phyloP scores from a whole-genome alignment of 1,140 invertebrate species.

The Bilobella aurantiaca region DNA sequence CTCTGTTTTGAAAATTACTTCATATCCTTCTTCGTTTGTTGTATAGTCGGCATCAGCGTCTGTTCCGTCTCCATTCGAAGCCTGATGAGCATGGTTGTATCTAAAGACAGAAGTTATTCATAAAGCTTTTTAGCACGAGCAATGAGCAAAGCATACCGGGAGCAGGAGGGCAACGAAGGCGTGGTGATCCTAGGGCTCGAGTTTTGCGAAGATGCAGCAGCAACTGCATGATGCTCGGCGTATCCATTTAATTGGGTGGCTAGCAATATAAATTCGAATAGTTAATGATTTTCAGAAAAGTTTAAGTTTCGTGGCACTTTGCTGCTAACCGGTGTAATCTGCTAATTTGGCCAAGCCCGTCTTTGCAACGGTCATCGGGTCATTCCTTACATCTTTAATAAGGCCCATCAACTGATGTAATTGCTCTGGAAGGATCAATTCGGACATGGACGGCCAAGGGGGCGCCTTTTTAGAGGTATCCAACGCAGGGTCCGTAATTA shows the following conservation, averaged over 20 bases:
- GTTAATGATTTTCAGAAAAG: no score
- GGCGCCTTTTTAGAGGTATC: constrained; percentile 45
- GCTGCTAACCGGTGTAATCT: constrained; percentile 16
- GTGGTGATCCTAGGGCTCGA: not conserved
- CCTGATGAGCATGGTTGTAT: no score
- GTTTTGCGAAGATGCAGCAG: no score
- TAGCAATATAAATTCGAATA: no score
- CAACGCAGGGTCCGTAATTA: constrained; percentile 58
- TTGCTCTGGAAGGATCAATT: constrained; percentile 23
- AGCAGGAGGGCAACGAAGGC: not conserved
- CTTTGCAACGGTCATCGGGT: constrained; percentile 19
- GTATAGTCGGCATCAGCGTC: constrained; percentile 25
- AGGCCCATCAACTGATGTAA: constrained; percentile 19
- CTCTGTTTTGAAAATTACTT: constrained; percentile 50
- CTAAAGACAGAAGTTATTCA: no score
- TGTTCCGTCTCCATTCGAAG: not conserved
- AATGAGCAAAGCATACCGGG: not conserved
- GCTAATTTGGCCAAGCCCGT: constrained; percentile 27
- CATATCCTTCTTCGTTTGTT: constrained; percentile 46
- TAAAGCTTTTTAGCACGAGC: no score
- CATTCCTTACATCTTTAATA: constrained; percentile 27
- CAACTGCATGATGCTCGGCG: not conserved
- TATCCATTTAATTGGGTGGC: not conserved
- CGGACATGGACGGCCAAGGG: constrained; percentile 9
- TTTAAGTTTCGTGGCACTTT: no score